Base-by-base conservation (phyloP, 2,113 vertebrate species). In the Microcebus jonahi region DNA sequence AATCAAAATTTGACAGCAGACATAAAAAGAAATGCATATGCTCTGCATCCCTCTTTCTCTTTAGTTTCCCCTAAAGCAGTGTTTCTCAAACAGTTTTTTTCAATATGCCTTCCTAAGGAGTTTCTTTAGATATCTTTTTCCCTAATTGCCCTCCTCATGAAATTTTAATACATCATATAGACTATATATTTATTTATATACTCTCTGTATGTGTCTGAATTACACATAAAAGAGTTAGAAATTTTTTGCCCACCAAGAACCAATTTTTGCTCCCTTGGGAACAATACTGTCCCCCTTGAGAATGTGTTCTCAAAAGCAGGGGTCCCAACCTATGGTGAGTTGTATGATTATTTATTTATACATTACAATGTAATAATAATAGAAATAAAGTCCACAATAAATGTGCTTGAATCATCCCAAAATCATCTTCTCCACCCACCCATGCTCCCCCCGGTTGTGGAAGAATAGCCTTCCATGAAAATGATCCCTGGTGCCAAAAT, bases 1-100 rank as follows among this genome's bases (percentile, higher is more conserved):
- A 97, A 87, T 97, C 71, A 97, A 95, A 91, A n/a, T 55, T 55
- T 96, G 79, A 93, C 80, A 91, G 85, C 45, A 91, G 45, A 63
- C 21, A 68, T 45, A 59, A 93, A 96, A 89, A 94, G 50, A 95
- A 96, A 83, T 61, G 63, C 67, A 80, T 59, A 90, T 50, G 15
- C 34, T 65, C 36, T 73, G 17, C 20, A n/a, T 77, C 15, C 5
- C 1, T 67, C 80, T 63, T 92, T 67, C 63, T 80, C 45, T 83
- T 94, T 39, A 55, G 25, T 81, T 84, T 92, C 55, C 42, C 59
- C 15, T 34, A 81, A 87, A 71, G 36, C 31, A 25, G 1, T 73
- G 34, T 80, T 90, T 89, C 36, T 75, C 36, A 92, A 65, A 10
- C 63, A 82, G 34, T 76, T 70, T 77, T 65, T 81, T n/a, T 55